A percentile compares a stretch with the other conserved stretches of the same genome.
Conservation (phyloP, 2,888 invertebrate genomes). For the Amorpha juglandis region DNA sequence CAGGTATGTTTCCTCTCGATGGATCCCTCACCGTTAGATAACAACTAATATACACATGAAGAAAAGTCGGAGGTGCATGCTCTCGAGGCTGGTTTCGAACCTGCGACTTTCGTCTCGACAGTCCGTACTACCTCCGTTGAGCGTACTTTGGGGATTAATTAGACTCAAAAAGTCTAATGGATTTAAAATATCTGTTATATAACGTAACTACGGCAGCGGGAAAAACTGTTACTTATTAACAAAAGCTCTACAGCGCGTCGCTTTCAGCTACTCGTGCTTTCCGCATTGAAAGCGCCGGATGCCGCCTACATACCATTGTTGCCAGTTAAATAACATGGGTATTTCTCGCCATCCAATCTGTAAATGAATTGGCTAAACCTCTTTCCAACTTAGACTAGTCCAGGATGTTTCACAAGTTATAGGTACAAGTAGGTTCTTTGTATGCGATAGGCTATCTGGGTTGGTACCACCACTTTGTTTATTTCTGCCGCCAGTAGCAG, state of each 20-base stretch:
- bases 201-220: background rate
- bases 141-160: too few species aligned
- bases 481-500: too few species aligned
- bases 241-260: constrained; percentile 31
- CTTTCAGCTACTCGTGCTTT: constrained; percentile 31
- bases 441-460: too few species aligned
- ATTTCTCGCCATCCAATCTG: background rate
- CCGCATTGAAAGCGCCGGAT: constrained; percentile 26
- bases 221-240: constrained; percentile 12
- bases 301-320: constrained; percentile 20
- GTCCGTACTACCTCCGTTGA: too few species aligned
- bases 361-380: background rate
- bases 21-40: too few species aligned
- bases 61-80: too few species aligned
- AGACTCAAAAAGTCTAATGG: background rate
- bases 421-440: too few species aligned
- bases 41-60: too few species aligned
- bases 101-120: too few species aligned
- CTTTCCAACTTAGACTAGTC: background rate
- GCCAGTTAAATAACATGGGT: background rate
- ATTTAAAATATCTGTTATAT: background rate
- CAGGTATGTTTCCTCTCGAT: too few species aligned
- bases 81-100: too few species aligned
- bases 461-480: too few species aligned
- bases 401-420: background rate